These are phyloP conservation scores for Ephialtes manifestator DNA, from an alignment of 2,888 invertebrate species.

Conservation along the genomic window DNA sequence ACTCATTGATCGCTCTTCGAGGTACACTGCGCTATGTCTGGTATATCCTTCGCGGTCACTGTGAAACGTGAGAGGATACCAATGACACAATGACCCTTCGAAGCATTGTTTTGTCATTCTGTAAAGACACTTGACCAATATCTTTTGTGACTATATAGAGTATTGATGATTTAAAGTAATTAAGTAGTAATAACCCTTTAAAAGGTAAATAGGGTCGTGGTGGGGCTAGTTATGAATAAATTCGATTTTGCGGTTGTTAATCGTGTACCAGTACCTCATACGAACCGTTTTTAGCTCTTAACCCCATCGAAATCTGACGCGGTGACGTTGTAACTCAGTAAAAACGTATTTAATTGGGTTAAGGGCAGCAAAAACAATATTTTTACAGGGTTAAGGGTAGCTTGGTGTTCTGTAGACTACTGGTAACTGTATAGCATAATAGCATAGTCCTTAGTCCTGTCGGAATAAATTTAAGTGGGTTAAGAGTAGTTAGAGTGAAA, in stretches of 20 bases:
- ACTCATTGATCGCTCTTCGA: slow-evolving; percentile 47
- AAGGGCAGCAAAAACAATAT: neutral
- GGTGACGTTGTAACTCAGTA: neutral
- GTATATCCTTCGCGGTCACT: neutral
- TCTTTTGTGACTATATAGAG: neutral
- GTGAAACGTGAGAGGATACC: slow-evolving; percentile 7
- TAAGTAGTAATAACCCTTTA: neutral
- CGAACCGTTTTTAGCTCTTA: neutral
- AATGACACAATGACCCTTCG: slow-evolving; percentile 18
- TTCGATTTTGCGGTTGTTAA: neutral
- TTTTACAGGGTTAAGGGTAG: neutral
- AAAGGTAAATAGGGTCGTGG: neutral
- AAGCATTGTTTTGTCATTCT: slow-evolving; percentile 6
- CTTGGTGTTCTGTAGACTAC: neutral
- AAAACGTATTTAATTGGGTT: neutral
- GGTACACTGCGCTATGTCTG: neutral
- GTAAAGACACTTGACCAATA: neutral
- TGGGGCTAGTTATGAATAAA: neutral
- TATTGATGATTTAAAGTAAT: neutral
- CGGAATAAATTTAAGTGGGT: neutral
- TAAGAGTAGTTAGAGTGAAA: neutral
- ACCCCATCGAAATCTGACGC: neutral
- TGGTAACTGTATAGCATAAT: neutral
- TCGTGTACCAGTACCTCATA: too few relatives aligned
- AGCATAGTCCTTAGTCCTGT: neutral